Conservation (phyloP, 2,888 invertebrate genomes). For the Fissipunctia ypsillon region DNA sequence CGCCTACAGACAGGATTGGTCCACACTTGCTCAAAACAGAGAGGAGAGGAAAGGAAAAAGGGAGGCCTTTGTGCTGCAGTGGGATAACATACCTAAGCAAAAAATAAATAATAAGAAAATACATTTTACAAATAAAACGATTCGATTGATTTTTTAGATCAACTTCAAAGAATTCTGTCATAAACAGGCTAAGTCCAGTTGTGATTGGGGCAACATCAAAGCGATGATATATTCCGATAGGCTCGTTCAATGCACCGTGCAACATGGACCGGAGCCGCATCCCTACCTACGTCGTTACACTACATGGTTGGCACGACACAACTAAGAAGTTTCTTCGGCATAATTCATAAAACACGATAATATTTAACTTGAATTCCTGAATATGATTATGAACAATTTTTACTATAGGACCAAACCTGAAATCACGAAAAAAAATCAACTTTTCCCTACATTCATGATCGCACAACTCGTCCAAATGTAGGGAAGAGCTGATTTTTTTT, state of each 20-base stretch:
- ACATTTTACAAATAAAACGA: not conserved
- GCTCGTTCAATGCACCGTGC: slow-evolving; percentile 40
- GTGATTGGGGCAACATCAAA: slow-evolving; percentile 38
- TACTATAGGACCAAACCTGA: too few species aligned
- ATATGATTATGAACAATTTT: too few species aligned
- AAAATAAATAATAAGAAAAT: not conserved
- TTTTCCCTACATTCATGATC: too few species aligned
- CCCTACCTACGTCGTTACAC: not conserved
- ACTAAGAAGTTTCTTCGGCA: not conserved
- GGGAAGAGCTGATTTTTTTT: too few species aligned
- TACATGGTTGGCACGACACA: not conserved
- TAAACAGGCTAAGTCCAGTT: slow-evolving; percentile 13
- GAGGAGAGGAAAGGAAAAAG: too few species aligned
- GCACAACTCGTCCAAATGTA: too few species aligned
- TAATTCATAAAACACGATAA: not conserved
- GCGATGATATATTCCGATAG: slow-evolving; percentile 29
- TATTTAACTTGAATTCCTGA: not conserved
- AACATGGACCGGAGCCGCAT: slow-evolving; percentile 5
- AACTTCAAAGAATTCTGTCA: slow-evolving; percentile 20
- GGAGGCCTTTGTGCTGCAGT: too few species aligned
- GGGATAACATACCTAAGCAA: too few species aligned
- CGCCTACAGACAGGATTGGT: too few species aligned
- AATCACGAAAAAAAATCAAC: too few species aligned
- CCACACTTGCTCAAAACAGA: too few species aligned
- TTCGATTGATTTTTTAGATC: slow-evolving; percentile 7